Evolutionary conservation across 2,888 invertebrate genomes (phyloP), one percentile per base, ranked within the genome.

Genomic region (Oscheius sp.): DNA sequence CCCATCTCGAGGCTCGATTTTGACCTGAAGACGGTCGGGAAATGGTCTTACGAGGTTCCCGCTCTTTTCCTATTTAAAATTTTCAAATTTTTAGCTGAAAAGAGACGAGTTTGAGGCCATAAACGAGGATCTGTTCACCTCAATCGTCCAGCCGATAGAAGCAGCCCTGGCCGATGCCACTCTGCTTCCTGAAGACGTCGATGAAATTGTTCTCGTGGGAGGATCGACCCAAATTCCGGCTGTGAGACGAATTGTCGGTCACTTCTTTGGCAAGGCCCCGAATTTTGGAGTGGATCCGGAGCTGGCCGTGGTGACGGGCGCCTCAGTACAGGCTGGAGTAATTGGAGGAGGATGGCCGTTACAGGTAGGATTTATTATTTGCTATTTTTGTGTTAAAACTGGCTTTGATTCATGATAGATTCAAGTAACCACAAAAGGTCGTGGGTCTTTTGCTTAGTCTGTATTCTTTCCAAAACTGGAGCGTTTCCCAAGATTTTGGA

Each of bases 301-400:
- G 76, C 82, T 91, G 62, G 91, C 91, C 1, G 91, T 91, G 0
- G 91, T 89, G 2, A 89, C 90, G 5, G 91, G 91, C 1, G 91
- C 91, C 32, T 89, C 91, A 5, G 90, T 91, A 37, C 91, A 91
- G 81, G 91, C 91, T 2, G 91, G 91, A 11, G 91, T 91, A 48
- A 86, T 91, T 48, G 91, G 91, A 33, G 91, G 91, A 7, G 90
- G 90, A 84, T 91, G 91, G 91, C 91, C 91, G 0, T 85, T 91
- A 48, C 89, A 89, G 62, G 91, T 91, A 65, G 89, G 90, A n/a
- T 21, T 21, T 21, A 21, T 21, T 21, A 21, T 21, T 21, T 21
- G 21, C 21, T 21, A 21, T 21, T 21, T 21, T 21, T 21, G 21
- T 21, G 21, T 0, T 21, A 0, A 21, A 21, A 21, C 21, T 21